phyloP scores from a whole-genome alignment of 1,140 invertebrate species.

The Leptoteleia sp. region DNA sequence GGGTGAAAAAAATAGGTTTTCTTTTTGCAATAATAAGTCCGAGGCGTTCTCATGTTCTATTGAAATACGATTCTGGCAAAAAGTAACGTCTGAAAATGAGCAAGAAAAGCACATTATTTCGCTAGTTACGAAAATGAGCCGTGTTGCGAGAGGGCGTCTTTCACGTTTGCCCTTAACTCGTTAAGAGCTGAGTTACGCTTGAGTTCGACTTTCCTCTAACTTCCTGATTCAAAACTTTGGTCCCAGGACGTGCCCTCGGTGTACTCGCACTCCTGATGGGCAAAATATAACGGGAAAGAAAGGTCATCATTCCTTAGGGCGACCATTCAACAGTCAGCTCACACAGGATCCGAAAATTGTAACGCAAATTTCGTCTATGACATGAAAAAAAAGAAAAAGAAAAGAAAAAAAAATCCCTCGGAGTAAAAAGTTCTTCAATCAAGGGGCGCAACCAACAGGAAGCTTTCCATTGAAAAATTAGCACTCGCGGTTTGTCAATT shows the following conservation, averaged over 20 bases:
- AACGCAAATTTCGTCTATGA: slow-evolving; percentile 58
- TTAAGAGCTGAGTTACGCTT: slow-evolving; percentile 67
- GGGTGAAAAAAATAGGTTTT: no score
- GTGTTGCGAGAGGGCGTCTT: slow-evolving; percentile 41
- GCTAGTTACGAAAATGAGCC: slow-evolving; percentile 62
- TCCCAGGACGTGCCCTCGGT: slow-evolving; percentile 58
- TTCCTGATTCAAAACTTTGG: slow-evolving; percentile 64
- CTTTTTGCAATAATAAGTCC: no score
- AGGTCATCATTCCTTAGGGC: slow-evolving; percentile 55
- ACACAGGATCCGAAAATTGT: slow-evolving; percentile 57
- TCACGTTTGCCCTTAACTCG: slow-evolving; percentile 66
- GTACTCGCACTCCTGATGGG: slow-evolving; percentile 43
- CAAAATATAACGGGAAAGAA: slow-evolving; percentile 60
- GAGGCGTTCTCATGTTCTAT: slow-evolving; percentile 20
- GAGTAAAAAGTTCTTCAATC: slow-evolving; percentile 55
- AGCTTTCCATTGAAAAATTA: slow-evolving; percentile 32
- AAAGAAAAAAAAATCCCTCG: no score
- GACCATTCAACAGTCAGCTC: slow-evolving; percentile 59
- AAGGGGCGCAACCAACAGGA: slow-evolving; percentile 5
- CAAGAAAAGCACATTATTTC: slow-evolving; percentile 56
- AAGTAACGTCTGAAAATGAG: slow-evolving; percentile 33
- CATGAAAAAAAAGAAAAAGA: slow-evolving; percentile 50
- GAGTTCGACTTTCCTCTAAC: slow-evolving; percentile 62
- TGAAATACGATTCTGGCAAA: slow-evolving; percentile 37
- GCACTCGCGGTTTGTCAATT: slow-evolving; percentile 15